phyloP scores from a whole-genome alignment of 2,888 invertebrate genomes.

The Abrostola tripartita region DNA sequence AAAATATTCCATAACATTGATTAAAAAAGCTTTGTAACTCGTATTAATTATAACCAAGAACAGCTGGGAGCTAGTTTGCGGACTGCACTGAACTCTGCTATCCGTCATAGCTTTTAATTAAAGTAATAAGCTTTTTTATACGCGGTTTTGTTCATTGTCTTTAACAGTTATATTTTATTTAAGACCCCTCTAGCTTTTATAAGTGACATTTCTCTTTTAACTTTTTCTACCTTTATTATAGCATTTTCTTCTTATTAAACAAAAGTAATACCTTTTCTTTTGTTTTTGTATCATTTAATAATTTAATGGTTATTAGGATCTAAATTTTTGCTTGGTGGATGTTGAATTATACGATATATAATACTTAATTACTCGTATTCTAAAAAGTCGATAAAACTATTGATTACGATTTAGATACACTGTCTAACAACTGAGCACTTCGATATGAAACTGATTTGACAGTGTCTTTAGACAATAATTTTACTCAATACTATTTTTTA shows the following conservation, averaged over 20 bases:
- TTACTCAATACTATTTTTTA: background rate
- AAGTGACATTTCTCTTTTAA: conserved; percentile 1
- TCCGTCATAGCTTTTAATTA: conserved; percentile 47
- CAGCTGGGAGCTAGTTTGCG: conserved; percentile 15
- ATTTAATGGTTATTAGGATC: too few relatives aligned
- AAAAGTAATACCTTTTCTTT: background rate
- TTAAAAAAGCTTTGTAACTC: conserved; percentile 30
- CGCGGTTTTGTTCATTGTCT: conserved; percentile 20
- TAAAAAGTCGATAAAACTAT: too few relatives aligned
- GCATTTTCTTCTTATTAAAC: background rate
- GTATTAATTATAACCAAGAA: conserved; percentile 32
- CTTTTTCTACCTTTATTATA: background rate
- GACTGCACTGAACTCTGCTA: conserved; percentile 16
- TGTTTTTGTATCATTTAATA: too few relatives aligned
- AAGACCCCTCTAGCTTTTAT: conserved; percentile 7
- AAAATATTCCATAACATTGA: conserved; percentile 31
- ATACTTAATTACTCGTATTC: too few relatives aligned
- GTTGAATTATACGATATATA: too few relatives aligned
- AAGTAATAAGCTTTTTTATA: conserved; percentile 29
- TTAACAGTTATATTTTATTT: conserved; percentile 26
- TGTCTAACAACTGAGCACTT: background rate
- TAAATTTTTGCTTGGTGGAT: too few relatives aligned
- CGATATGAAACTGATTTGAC: too few relatives aligned
- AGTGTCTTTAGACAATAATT: too few relatives aligned
- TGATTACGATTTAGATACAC: too few relatives aligned